A percentile compares a stretch with the other conserved stretches of the same genome.
Evolutionary conservation across 2,888 invertebrate genomes (phyloP).

Genomic region (Gastracanthus pulcherrimus): DNA sequence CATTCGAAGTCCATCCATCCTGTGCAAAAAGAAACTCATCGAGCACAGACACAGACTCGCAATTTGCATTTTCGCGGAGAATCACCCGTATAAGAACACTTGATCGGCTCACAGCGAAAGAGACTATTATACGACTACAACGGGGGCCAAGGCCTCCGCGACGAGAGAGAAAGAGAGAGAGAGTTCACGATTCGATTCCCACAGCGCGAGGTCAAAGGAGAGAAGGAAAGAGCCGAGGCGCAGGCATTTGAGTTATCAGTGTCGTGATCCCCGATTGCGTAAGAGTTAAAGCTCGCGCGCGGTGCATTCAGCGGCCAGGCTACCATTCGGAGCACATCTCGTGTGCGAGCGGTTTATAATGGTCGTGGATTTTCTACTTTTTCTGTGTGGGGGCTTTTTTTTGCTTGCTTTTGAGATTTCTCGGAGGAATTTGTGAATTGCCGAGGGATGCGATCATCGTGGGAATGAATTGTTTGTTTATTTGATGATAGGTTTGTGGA

Average conservation of each 20-base stretch:
- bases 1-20: too few relatives aligned
- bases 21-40: too few relatives aligned
- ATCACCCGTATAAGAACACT: too few relatives aligned
- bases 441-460: too few relatives aligned
- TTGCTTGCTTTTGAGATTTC: not conserved
- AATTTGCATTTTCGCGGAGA: too few relatives aligned
- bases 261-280: slow-evolving; percentile 50
- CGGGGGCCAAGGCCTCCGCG: slow-evolving; percentile 57
- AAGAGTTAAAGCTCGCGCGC: not conserved
- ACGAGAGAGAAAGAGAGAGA: slow-evolving; percentile 41
- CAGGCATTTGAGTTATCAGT: slow-evolving; percentile 51
- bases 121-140: too few relatives aligned
- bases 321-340: not conserved
- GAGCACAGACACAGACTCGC: too few relatives aligned
- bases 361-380: not conserved
- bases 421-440: too few relatives aligned
- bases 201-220: slow-evolving; percentile 29
- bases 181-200: slow-evolving; percentile 57
- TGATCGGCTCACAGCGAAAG: not conserved
- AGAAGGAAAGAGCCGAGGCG: slow-evolving; percentile 18
- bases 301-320: not conserved
- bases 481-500: not conserved
- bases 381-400: not conserved
- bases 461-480: not conserved
- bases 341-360: not conserved